Conservation (phyloP, 1,140 invertebrate genomes). For the Meteorus sp. region DNA sequence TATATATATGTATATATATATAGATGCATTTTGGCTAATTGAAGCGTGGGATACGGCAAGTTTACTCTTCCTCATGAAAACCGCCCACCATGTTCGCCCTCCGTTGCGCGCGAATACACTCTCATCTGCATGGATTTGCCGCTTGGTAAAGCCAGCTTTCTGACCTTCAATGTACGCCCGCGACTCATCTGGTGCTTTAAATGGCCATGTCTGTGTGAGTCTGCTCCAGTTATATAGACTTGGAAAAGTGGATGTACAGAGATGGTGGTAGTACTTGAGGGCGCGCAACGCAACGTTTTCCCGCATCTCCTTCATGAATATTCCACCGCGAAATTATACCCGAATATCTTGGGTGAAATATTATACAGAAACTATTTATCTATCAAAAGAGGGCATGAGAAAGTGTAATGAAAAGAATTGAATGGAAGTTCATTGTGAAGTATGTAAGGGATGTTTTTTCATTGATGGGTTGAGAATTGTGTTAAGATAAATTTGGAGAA, state of each 20-base stretch:
- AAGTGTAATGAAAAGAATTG: too few relatives aligned
- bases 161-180: constrained; percentile 27
- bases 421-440: too few relatives aligned
- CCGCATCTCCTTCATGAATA: constrained; percentile 21
- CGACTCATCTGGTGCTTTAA: too few relatives aligned
- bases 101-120: constrained; percentile 20
- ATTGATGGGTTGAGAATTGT: too few relatives aligned
- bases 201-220: too few relatives aligned
- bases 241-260: constrained; percentile 2
- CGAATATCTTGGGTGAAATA: constrained; percentile 17
- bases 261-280: neutral
- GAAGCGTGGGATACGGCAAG: constrained; percentile 45
- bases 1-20: neutral
- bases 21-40: constrained; percentile 53
- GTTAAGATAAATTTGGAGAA: too few relatives aligned
- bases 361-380: neutral
- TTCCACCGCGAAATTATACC: constrained; percentile 19
- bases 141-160: constrained; percentile 50
- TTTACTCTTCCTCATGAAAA: constrained; percentile 27
- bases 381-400: too few relatives aligned
- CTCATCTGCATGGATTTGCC: constrained; percentile 55
- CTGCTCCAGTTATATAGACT: too few relatives aligned
- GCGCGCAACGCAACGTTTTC: neutral
- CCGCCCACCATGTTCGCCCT: neutral
- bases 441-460: too few relatives aligned